Evolutionary conservation across 2,113 vertebrate genomes (phyloP), one percentile per base, ranked within the genome.

Genomic region (Rhynchopsitta pachyrhyncha): DNA sequence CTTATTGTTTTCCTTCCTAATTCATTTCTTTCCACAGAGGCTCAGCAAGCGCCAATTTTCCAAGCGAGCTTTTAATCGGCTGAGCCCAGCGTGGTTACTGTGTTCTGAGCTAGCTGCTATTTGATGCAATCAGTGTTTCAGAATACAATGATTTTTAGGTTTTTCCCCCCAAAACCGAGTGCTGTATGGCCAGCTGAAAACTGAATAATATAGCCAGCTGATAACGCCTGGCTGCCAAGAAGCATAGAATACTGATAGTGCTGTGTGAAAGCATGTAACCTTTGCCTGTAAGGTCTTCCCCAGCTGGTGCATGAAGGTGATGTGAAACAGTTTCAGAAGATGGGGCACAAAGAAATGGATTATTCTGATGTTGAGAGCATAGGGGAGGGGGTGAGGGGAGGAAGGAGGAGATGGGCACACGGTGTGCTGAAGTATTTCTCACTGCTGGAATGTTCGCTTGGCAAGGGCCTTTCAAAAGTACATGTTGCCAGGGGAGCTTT

Each of bases 41-140:
- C 92, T 84, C 92, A 94, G 93, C 92, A 84, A 94, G 83, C 11
- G 3, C 74, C 91, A 94, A 96, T 93, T 98, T 97, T 97, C 78
- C 88, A 67, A 95, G 90, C 0, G 62, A 75, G 81, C 81, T 96
- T 96, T 92, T 95, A 96, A 97, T 96, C 19, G 42, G 77, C 85
- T 77, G 82, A 91, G 90, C 93, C 60, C 91, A 93, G 89, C 29
- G 0, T 94, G 93, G 75, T 92, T 79, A 59, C 92, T 86, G 73
- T 73, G 85, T 88, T 87, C 46, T 82, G 83, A 77, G 90, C 94
- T 59, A 53, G 82, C 31, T 94, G 87, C 93, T 70, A 84, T 93
- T 97, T 96, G 85, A 94, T 94, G 95, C 92, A 94, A 90, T 95
- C 83, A 82, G 71, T 73, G 73, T 55, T 94, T 77, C 75, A 82